These are phyloP conservation scores for Pheosia gnoma DNA, from an alignment of 2,888 invertebrate species.

Conservation along the genomic window DNA sequence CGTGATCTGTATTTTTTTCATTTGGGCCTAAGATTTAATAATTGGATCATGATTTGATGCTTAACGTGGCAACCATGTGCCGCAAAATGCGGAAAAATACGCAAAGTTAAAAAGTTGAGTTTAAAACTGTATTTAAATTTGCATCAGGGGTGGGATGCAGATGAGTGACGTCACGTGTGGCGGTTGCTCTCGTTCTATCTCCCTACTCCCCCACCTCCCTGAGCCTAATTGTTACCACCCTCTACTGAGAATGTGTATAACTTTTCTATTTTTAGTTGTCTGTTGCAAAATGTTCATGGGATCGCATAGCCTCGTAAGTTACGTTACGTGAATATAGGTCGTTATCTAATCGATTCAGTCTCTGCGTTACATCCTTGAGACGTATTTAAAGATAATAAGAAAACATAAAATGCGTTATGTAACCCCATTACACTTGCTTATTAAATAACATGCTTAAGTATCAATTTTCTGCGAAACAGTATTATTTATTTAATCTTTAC, in stretches of 20 bases:
- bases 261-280: neutral
- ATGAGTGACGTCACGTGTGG: slow-evolving; percentile 76
- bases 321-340: too few species aligned
- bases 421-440: too few species aligned
- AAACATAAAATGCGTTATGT: too few species aligned
- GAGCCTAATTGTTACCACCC: slow-evolving; percentile 54
- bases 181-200: slow-evolving; percentile 26
- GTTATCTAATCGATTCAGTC: too few species aligned
- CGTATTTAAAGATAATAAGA: too few species aligned
- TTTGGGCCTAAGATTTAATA: neutral
- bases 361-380: too few species aligned
- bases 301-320: neutral
- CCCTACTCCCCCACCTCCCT: slow-evolving; percentile 22
- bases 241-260: neutral
- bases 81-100: neutral
- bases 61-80: neutral
- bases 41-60: neutral
- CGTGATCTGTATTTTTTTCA: slow-evolving; percentile 11
- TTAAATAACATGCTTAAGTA: neutral
- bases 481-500: slow-evolving; percentile 27
- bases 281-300: neutral
- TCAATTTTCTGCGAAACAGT: neutral
- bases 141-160: slow-evolving; percentile 71
- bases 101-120: slow-evolving; percentile 53
- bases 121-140: slow-evolving; percentile 73